These are phyloP conservation scores for Crocallis elinguaria DNA, from an alignment of 2,888 invertebrate genomes.

Conservation along the genomic window DNA sequence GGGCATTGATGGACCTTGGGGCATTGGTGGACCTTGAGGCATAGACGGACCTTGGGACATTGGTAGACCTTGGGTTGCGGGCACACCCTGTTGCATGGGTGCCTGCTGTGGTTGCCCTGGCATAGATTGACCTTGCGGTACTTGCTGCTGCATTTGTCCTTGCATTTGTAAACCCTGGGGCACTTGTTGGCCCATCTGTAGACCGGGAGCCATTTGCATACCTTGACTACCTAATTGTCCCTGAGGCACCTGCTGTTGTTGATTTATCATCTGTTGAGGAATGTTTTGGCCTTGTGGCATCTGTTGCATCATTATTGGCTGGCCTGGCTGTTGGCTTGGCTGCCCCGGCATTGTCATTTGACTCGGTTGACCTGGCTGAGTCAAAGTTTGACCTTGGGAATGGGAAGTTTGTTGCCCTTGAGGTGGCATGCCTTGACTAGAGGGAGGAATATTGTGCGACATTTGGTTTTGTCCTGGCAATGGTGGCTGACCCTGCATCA, in stretches of 20 bases:
- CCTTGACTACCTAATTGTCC: slow-evolving; percentile 37
- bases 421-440: slow-evolving; percentile 48
- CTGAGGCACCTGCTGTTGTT: slow-evolving; percentile 43
- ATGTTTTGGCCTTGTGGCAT: slow-evolving; percentile 52
- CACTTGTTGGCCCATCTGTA: slow-evolving; percentile 33
- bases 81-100: slow-evolving; percentile 44
- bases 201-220: slow-evolving; percentile 20
- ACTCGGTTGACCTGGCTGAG: slow-evolving; percentile 43
- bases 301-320: slow-evolving; percentile 48
- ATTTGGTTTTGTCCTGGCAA: slow-evolving; percentile 52
- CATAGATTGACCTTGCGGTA: slow-evolving; percentile 38
- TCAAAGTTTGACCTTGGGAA: slow-evolving; percentile 49
- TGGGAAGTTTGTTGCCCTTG: slow-evolving; percentile 53
- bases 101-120: slow-evolving; percentile 22
- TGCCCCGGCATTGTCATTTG: slow-evolving; percentile 30
- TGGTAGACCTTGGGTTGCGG: slow-evolving; percentile 37
- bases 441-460: slow-evolving; percentile 52
- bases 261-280: slow-evolving; percentile 45
- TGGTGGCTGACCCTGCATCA: slow-evolving; percentile 45
- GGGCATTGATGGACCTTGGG: slow-evolving; percentile 45
- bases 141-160: slow-evolving; percentile 43
- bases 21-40: slow-evolving; percentile 26
- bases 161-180: slow-evolving; percentile 34
- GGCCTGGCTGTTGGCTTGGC: slow-evolving; percentile 38
- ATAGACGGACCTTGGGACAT: slow-evolving; percentile 41